phyloP scores from a whole-genome alignment of 2,888 invertebrate species.

The Drosophila trichaetosa region DNA sequence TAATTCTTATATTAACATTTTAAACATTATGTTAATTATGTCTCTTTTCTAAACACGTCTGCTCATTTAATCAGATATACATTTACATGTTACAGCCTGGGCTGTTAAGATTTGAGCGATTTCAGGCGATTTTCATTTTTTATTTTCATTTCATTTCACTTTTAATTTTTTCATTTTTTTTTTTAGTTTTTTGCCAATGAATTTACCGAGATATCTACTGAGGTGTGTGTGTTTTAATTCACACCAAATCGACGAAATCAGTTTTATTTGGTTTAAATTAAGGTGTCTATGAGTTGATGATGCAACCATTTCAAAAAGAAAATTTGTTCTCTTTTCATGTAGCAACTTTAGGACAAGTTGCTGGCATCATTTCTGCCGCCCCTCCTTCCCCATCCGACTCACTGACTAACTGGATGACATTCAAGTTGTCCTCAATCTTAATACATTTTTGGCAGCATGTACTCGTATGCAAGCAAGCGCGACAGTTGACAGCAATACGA shows the following conservation, averaged over 20 bases:
- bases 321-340: background rate
- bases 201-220: background rate
- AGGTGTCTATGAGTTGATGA: background rate
- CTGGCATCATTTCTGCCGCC: background rate
- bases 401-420: conserved; percentile 46
- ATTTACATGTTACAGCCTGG: no score
- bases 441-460: conserved; percentile 67
- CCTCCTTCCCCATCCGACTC: background rate
- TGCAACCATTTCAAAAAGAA: background rate
- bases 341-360: background rate
- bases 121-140: no score
- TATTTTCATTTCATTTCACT: no score
- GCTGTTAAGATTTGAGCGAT: no score
- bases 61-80: no score
- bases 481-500: conserved; percentile 70
- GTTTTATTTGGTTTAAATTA: no score
- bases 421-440: conserved; percentile 70
- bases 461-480: conserved; percentile 62
- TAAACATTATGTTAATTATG: no score
- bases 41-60: no score
- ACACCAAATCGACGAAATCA: background rate
- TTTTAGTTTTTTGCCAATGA: no score
- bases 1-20: no score
- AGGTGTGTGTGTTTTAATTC: background rate
- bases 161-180: no score